phyloP scores from a whole-genome alignment of 1,140 invertebrate genomes.

The Geopemphigus sp. region DNA sequence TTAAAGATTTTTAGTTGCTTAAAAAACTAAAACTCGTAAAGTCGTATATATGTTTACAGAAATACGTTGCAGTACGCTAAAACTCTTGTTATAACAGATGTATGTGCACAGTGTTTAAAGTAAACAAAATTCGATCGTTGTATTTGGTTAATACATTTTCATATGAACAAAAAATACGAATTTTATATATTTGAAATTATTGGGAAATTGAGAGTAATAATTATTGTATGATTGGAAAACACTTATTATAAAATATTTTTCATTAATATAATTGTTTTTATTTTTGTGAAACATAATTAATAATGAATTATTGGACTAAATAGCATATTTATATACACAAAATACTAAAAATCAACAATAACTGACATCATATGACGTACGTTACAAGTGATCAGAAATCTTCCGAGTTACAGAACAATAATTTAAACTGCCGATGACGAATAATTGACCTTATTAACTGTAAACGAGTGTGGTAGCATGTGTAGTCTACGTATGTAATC shows the following conservation, averaged over 20 bases:
- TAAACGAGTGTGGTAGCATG: conserved; percentile 27
- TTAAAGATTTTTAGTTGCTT: conserved; percentile 20
- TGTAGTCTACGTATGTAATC: not conserved
- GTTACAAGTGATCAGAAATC: conserved; percentile 20
- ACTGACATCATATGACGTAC: not conserved
- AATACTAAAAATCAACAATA: conserved; percentile 3
- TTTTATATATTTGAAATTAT: not conserved
- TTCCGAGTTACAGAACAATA: conserved; percentile 3
- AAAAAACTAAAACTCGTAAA: conserved; percentile 18
- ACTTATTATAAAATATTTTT: no score
- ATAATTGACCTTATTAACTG: conserved; percentile 50
- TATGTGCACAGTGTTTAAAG: not conserved
- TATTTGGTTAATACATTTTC: conserved; percentile 26
- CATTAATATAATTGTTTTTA: no score
- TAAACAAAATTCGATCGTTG: conserved; percentile 13
- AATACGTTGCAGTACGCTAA: conserved; percentile 12
- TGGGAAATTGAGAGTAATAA: no score
- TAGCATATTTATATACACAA: not conserved
- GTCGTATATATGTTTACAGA: not conserved
- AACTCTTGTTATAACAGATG: conserved; percentile 48
- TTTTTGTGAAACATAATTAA: not conserved
- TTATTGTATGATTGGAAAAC: no score
- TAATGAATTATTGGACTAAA: not conserved
- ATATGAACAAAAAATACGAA: not conserved
- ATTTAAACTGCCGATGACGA: conserved; percentile 38